Conservation (phyloP, 2,113 vertebrate species). For the Octodon degus region DNA sequence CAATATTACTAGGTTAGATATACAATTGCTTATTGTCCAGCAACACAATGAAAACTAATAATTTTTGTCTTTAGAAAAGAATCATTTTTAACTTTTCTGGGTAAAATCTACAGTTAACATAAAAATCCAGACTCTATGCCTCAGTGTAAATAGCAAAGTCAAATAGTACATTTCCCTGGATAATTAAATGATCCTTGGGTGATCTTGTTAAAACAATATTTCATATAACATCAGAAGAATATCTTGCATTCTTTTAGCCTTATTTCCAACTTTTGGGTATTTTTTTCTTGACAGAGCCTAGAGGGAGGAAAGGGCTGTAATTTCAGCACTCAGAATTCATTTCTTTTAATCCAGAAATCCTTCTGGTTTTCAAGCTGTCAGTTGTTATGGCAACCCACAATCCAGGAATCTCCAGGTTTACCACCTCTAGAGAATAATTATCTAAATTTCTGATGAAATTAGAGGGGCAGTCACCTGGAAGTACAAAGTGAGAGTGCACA, state of each 20-base stretch:
- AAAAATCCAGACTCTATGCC: neutral
- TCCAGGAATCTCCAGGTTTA: neutral
- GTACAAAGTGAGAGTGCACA: neutral
- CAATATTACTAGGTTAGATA: neutral
- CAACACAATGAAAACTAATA: neutral
- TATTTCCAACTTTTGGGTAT: slow-evolving; percentile 20
- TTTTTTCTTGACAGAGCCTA: slow-evolving; percentile 11
- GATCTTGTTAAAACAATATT: neutral
- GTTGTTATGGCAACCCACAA: neutral
- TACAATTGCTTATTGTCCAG: neutral
- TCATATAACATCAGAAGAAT: neutral
- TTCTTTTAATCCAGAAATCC: slow-evolving; percentile 26
- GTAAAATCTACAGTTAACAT: slow-evolving; percentile 5
- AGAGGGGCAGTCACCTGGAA: neutral
- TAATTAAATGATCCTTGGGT: slow-evolving; percentile 31
- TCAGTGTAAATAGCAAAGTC: slow-evolving; percentile 35
- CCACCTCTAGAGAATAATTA: slow-evolving; percentile 15
- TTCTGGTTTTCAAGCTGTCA: neutral
- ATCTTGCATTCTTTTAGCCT: neutral
- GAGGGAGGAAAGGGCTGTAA: neutral
- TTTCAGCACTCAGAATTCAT: slow-evolving; percentile 25
- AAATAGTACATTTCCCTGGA: slow-evolving; percentile 33
- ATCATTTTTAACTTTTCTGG: neutral
- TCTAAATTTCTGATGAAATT: slow-evolving; percentile 33
- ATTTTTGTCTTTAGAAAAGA: slow-evolving; percentile 4